These are phyloP conservation scores for Blennius ocellaris DNA, from an alignment of 2,113 vertebrate genomes.

Conservation along the genomic window DNA sequence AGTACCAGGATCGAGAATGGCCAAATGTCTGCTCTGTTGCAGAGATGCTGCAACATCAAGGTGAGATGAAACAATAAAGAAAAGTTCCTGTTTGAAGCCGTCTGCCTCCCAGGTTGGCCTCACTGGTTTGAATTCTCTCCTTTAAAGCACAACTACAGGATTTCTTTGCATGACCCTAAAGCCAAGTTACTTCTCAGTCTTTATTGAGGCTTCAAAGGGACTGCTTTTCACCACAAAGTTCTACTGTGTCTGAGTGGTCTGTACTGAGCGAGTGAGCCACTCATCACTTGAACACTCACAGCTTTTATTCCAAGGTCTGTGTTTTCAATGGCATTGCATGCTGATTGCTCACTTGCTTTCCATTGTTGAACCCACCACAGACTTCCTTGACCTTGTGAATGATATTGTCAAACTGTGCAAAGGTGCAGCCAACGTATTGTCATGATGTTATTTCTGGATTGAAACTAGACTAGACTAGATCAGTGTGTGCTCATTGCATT, in stretches of 20 bases:
- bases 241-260: slow-evolving; percentile 16
- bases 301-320: slow-evolving; percentile 13
- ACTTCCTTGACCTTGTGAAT: slow-evolving; percentile 9
- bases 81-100: slow-evolving; percentile 34
- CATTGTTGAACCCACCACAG: slow-evolving; percentile 12
- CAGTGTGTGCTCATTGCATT: not conserved
- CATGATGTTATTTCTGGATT: not conserved
- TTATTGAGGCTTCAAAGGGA: slow-evolving; percentile 29
- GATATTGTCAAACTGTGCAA: not conserved
- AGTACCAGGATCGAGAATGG: not conserved
- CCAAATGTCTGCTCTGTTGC: not conserved
- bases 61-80: slow-evolving; percentile 28
- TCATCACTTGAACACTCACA: slow-evolving; percentile 25
- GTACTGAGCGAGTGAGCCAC: not conserved
- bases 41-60: slow-evolving; percentile 39
- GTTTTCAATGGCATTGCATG: not conserved
- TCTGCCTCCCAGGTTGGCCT: slow-evolving; percentile 18
- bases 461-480: no score
- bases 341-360: slow-evolving; percentile 22
- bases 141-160: slow-evolving; percentile 21
- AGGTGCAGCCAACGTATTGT: not conserved
- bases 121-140: slow-evolving; percentile 13
- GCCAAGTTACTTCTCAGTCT: slow-evolving; percentile 3
- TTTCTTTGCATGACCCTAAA: slow-evolving; percentile 27
- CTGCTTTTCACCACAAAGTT: slow-evolving; percentile 25